Evolutionary conservation across 2,113 vertebrate species (phyloP).

Genomic region (Macaca mulatta): DNA sequence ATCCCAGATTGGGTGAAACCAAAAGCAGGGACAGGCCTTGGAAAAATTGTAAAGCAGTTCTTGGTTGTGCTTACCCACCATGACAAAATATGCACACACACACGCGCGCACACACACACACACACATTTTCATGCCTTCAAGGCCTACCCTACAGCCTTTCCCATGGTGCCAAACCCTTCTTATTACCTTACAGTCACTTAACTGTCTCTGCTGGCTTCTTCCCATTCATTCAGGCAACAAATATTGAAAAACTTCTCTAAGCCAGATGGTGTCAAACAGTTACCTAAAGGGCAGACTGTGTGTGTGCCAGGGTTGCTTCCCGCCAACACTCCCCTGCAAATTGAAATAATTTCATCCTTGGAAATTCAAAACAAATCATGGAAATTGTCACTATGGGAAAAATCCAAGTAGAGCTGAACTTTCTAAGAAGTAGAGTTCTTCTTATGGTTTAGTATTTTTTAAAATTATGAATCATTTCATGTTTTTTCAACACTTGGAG

Average conservation of each 20-base stretch:
- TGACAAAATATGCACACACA: not conserved
- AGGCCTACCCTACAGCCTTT: not conserved
- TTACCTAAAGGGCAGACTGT: not conserved
- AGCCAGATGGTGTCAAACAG: not conserved
- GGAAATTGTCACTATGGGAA: not conserved
- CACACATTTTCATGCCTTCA: not conserved
- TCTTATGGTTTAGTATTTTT: not conserved
- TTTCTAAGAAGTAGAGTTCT: not conserved
- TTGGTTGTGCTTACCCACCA: not conserved
- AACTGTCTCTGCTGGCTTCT: not conserved
- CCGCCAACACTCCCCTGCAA: not conserved
- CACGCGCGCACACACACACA: not conserved
- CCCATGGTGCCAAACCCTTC: not conserved
- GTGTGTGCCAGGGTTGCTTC: not conserved
- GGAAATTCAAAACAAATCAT: not conserved
- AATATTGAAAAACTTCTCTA: not conserved
- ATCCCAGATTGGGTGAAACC: not conserved
- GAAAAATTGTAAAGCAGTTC: not conserved
- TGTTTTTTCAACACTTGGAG: not conserved
- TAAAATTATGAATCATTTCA: not conserved
- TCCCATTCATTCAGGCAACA: not conserved
- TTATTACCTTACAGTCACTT: not conserved
- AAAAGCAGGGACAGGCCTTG: not conserved
- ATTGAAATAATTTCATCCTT: slow-evolving; percentile 16
- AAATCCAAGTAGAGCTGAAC: not conserved